A percentile compares a stretch with the other conserved stretches of the same genome.
Conservation (phyloP, 30 jellyfish, hydroid and myxozoan species). For the Nemopilema nomurai region DNA sequence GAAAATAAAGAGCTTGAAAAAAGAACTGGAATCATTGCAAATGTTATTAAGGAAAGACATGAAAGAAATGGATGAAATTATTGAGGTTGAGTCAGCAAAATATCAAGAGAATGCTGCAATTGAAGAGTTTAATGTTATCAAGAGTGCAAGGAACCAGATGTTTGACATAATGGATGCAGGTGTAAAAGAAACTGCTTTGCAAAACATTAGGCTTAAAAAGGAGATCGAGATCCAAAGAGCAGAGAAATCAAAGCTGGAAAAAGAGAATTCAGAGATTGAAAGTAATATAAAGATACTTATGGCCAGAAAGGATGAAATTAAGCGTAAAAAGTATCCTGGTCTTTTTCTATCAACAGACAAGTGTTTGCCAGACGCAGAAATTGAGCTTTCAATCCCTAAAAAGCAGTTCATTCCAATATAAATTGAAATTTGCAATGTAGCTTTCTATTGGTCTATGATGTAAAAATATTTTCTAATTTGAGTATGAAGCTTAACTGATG, state of each 20-base stretch:
- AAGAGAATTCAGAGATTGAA: constrained; percentile 32
- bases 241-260: constrained; percentile 23
- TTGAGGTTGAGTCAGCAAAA: constrained; percentile 32
- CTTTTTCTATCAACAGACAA: constrained; percentile 18
- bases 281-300: constrained; percentile 8
- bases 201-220: constrained; percentile 17
- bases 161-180: constrained; percentile 33
- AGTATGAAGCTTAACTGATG: no score
- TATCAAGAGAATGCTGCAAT: constrained; percentile 8
- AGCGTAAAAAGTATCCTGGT: constrained; percentile 32
- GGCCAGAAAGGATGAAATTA: constrained; percentile 9
- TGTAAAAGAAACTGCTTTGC: constrained; percentile 31
- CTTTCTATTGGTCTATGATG: background rate
- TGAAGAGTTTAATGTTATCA: constrained; percentile 1
- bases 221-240: constrained; percentile 51
- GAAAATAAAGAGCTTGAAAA: constrained; percentile 22
- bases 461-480: no score
- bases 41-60: constrained; percentile 14
- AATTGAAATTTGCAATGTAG: background rate
- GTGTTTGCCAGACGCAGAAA: constrained; percentile 49
- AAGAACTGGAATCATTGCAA: constrained; percentile 12
- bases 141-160: constrained; percentile 7
- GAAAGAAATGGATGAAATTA: constrained; percentile 19
- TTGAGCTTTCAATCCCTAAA: constrained; percentile 52
- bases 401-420: constrained; percentile 50